Conservation (phyloP, 2,797 vertebrate species). For the Orestias chungarensis region DNA sequence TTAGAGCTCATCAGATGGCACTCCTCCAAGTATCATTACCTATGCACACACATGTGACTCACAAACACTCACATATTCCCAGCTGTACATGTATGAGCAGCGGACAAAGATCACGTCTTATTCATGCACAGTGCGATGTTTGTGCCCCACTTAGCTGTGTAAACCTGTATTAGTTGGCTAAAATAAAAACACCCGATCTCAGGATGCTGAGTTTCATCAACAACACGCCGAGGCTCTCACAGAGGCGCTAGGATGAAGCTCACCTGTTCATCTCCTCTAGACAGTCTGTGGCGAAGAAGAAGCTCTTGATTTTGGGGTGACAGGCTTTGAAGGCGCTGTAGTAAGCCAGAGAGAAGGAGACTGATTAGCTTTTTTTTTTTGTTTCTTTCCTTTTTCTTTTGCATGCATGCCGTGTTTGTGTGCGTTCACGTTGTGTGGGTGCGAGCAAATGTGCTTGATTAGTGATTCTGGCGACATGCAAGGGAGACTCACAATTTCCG, state of each 20-base stretch:
- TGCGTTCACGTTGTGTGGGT: slow-evolving; percentile 38
- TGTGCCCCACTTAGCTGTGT: slow-evolving; percentile 49
- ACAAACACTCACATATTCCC: not conserved
- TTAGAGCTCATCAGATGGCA: slow-evolving; percentile 71
- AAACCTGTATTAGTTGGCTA: slow-evolving; percentile 62
- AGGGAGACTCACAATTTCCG: slow-evolving; percentile 88
- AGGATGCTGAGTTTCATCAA: slow-evolving; percentile 41
- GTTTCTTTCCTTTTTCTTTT: not conserved
- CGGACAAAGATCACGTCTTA: slow-evolving; percentile 57
- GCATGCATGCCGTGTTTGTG: slow-evolving; percentile 19
- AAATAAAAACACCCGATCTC: slow-evolving; percentile 51
- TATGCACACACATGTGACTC: not conserved
- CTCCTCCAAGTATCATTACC: slow-evolving; percentile 54
- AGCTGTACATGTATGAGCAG: slow-evolving; percentile 42
- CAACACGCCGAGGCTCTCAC: slow-evolving; percentile 16
- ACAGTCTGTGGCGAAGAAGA: slow-evolving; percentile 92
- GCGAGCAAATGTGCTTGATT: slow-evolving; percentile 67
- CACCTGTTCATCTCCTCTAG: slow-evolving; percentile 94
- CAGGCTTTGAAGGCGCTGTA: slow-evolving; percentile 92
- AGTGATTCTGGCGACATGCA: slow-evolving; percentile 63
- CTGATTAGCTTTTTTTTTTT: slow-evolving; percentile 53
- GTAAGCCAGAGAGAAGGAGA: slow-evolving; percentile 50
- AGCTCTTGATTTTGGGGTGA: slow-evolving; percentile 93
- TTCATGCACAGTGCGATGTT: slow-evolving; percentile 57
- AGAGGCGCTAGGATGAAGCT: slow-evolving; percentile 42